These are phyloP conservation scores for Drosophila prosaltans DNA, from an alignment of 1,140 invertebrate species.

Conservation along the genomic window DNA sequence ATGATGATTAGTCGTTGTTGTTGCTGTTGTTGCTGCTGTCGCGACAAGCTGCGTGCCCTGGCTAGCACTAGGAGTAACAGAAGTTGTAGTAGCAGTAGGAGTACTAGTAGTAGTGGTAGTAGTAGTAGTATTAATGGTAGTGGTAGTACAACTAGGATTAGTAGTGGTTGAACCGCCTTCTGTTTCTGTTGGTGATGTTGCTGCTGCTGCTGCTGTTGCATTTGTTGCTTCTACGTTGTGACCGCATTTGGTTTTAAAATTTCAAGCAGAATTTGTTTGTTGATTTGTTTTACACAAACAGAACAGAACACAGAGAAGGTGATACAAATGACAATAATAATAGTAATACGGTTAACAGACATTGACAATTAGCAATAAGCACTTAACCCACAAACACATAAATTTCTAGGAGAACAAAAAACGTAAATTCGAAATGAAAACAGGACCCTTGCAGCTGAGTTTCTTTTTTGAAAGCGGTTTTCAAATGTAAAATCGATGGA, in stretches of 20 bases:
- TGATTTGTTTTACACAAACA: constrained; percentile 52
- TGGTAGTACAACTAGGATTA: constrained; percentile 58
- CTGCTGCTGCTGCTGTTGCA: constrained; percentile 43
- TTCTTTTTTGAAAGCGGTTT: not conserved
- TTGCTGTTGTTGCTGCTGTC: constrained; percentile 41
- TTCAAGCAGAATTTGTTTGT: constrained; percentile 25
- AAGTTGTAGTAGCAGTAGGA: constrained; percentile 54
- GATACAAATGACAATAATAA: constrained; percentile 75
- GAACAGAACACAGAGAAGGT: constrained; percentile 73
- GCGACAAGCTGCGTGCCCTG: constrained; percentile 65
- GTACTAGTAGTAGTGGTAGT: constrained; percentile 51
- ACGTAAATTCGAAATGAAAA: not conserved
- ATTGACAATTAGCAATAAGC: constrained; percentile 54
- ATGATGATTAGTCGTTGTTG: constrained; percentile 82
- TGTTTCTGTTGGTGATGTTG: constrained; percentile 43
- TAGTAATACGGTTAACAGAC: constrained; percentile 39
- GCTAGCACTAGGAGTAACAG: constrained; percentile 53
- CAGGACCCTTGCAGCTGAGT: constrained; percentile 18
- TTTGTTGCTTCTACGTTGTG: constrained; percentile 33
- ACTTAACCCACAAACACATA: constrained; percentile 49
- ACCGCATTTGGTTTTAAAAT: constrained; percentile 52
- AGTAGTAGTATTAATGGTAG: constrained; percentile 47
- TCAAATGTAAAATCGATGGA: too few species aligned
- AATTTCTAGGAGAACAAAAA: constrained; percentile 35
- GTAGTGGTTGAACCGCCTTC: constrained; percentile 52